phyloP scores from a whole-genome alignment of 2,888 invertebrate species.

The Saturnia pavonia region DNA sequence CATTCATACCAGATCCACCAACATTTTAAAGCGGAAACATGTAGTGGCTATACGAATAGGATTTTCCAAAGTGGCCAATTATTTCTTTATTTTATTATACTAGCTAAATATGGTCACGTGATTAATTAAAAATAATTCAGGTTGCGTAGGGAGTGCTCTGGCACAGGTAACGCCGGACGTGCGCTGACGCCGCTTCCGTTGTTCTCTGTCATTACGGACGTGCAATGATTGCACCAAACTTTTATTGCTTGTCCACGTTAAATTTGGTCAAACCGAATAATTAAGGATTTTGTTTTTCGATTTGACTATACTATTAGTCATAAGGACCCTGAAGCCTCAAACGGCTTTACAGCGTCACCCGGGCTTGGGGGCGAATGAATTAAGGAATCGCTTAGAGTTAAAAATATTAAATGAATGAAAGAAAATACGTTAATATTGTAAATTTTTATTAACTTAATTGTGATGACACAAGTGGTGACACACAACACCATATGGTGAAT shows the following conservation, averaged over 20 bases:
- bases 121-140: constrained; percentile 35
- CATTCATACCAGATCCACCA: not conserved
- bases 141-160: constrained; percentile 44
- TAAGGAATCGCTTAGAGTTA: not conserved
- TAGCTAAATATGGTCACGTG: constrained; percentile 18
- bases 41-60: not conserved
- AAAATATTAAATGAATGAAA: no score
- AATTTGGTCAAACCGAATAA: constrained; percentile 17
- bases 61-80: constrained; percentile 1
- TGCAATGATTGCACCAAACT: constrained; percentile 25
- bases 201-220: constrained; percentile 50
- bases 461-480: no score
- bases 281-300: no score
- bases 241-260: constrained; percentile 19
- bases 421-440: no score
- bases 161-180: constrained; percentile 50
- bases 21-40: constrained; percentile 11
- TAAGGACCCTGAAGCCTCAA: no score
- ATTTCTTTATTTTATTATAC: constrained; percentile 1
- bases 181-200: constrained; percentile 49
- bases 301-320: no score
- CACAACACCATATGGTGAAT: no score
- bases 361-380: no score
- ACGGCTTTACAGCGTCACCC: no score
- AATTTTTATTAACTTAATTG: no score